Percentiles rank a stretch among this genome's conserved stretches.
Conservation (phyloP, 2,888 invertebrate genomes). For the Acanthopleura granulata region DNA sequence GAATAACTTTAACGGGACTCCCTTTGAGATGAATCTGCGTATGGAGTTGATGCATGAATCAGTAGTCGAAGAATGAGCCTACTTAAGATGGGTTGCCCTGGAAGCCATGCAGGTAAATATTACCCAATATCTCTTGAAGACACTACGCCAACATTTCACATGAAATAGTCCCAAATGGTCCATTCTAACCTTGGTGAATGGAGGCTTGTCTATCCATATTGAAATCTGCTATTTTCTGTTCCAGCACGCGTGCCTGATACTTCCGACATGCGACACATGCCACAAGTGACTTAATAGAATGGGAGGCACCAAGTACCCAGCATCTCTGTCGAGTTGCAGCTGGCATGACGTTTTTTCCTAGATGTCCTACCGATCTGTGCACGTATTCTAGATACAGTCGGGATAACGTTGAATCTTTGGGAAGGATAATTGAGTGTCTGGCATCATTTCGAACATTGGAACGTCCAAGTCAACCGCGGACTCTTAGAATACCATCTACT, state of each 20-base stretch:
- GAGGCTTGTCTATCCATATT: no score
- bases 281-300: not conserved
- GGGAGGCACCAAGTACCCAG: not conserved
- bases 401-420: slow-evolving; percentile 34
- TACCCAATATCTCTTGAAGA: not conserved
- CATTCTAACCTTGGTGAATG: no score
- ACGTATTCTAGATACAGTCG: slow-evolving; percentile 27
- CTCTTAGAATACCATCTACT: slow-evolving; percentile 34
- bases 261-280: not conserved
- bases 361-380: not conserved
- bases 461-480: slow-evolving; percentile 38
- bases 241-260: not conserved
- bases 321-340: not conserved
- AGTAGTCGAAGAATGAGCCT: no score
- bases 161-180: no score
- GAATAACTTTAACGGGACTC: no score
- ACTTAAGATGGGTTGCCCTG: no score
- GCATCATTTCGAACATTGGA: slow-evolving; percentile 21
- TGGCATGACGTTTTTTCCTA: slow-evolving; percentile 1
- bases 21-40: no score
- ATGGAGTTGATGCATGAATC: no score
- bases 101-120: not conserved
- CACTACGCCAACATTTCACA: not conserved
- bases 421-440: slow-evolving; percentile 39
- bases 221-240: not conserved